These are phyloP conservation scores for Belgica antarctica DNA, from an alignment of 2,888 invertebrate species.

Conservation along the genomic window DNA sequence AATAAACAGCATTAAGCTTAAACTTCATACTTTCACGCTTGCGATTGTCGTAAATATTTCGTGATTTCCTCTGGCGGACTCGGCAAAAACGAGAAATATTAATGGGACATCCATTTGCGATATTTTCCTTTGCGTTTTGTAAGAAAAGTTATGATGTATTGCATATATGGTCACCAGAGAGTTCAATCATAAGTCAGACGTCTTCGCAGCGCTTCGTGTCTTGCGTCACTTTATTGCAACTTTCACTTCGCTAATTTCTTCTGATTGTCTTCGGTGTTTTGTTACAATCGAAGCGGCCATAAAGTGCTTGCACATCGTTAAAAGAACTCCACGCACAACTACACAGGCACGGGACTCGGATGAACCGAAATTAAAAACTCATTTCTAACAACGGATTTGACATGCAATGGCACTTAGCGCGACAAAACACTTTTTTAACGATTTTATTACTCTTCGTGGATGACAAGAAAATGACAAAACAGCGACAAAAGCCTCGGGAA, in stretches of 20 bases:
- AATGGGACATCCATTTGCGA: background rate
- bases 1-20: background rate
- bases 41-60: background rate
- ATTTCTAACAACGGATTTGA: slow-evolving; percentile 18
- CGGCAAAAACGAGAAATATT: background rate
- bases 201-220: slow-evolving; percentile 4
- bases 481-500: slow-evolving; percentile 15
- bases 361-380: slow-evolving; percentile 4
- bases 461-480: no score
- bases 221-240: background rate
- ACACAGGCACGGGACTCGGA: no score
- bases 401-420: slow-evolving; percentile 39
- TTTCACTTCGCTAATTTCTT: slow-evolving; percentile 19
- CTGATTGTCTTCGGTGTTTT: background rate
- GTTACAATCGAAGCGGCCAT: background rate
- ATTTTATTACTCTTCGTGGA: slow-evolving; percentile 11
- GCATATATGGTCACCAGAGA: background rate
- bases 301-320: slow-evolving; percentile 10
- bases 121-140: no score
- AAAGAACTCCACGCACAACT: background rate
- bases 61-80: background rate
- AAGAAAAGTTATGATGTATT: background rate
- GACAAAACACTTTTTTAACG: slow-evolving; percentile 26
- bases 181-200: slow-evolving; percentile 8
- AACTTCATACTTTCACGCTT: background rate